Conservation (phyloP, 2,888 invertebrate genomes). For the Lepidonotus clava region DNA sequence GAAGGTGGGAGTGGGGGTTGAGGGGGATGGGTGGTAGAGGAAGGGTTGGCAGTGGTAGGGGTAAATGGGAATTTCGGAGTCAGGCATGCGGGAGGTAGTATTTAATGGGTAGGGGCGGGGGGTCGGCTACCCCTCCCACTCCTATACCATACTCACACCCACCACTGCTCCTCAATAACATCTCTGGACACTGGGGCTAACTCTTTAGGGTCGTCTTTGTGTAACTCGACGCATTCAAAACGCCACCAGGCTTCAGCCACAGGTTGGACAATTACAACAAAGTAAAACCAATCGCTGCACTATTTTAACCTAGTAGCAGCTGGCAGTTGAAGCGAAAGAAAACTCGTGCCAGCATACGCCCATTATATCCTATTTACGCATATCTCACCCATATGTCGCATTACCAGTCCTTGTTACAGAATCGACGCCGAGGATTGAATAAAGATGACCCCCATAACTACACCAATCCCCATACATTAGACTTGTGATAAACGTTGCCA, state of each 20-base stretch:
- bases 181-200: not conserved
- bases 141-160: not conserved
- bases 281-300: constrained; percentile 1
- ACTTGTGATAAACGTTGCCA: no score
- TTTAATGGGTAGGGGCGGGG: constrained; percentile 15
- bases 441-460: no score
- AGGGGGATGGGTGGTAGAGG: not conserved
- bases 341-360: not conserved
- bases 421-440: no score
- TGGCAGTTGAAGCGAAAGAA: not conserved
- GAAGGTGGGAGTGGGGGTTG: not conserved
- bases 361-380: no score
- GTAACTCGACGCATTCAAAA: not conserved
- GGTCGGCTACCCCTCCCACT: not conserved
- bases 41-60: not conserved
- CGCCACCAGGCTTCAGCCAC: not conserved
- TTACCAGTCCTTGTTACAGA: no score
- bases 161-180: not conserved
- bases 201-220: not conserved
- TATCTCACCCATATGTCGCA: no score
- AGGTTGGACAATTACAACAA: not conserved
- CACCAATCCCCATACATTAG: no score
- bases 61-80: constrained; percentile 7
- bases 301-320: not conserved
- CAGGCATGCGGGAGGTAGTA: constrained; percentile 11